A percentile compares a stretch with the other conserved stretches of the same genome.
Evolutionary conservation across 2,797 vertebrate species (phyloP).

Genomic region (Xerus rutilus): DNA sequence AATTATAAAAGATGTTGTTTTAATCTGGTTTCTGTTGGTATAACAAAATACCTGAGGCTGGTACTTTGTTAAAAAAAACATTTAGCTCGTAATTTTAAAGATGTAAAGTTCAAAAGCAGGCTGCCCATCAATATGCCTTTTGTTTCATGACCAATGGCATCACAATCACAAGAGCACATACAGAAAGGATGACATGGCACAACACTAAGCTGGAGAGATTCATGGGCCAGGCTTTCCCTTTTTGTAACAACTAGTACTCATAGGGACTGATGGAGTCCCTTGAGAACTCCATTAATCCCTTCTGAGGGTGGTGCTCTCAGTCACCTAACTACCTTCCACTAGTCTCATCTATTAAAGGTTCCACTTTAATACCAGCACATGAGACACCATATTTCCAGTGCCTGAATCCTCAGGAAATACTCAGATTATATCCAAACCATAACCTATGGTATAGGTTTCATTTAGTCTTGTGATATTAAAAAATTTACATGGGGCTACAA

Average conservation of each 20-base stretch:
- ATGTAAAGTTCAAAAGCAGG: no score
- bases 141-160: background rate
- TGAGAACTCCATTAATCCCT: background rate
- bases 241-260: background rate
- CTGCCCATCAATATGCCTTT: background rate
- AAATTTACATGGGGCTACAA: background rate
- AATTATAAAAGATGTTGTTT: constrained; percentile 67
- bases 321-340: no score
- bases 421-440: no score
- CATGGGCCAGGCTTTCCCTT: background rate
- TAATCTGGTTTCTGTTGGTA: background rate
- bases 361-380: no score
- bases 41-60: background rate
- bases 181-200: no score
- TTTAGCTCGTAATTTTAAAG: background rate
- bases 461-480: constrained; percentile 73
- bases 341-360: background rate
- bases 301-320: background rate
- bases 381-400: background rate
- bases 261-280: background rate
- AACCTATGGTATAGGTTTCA: constrained; percentile 55
- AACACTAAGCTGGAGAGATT: background rate
- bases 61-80: background rate
- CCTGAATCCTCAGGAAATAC: background rate
- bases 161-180: background rate